Base-by-base conservation (phyloP, 30 jellyfish, hydroid and myxozoan species). In the Sanderia malayensis region DNA sequence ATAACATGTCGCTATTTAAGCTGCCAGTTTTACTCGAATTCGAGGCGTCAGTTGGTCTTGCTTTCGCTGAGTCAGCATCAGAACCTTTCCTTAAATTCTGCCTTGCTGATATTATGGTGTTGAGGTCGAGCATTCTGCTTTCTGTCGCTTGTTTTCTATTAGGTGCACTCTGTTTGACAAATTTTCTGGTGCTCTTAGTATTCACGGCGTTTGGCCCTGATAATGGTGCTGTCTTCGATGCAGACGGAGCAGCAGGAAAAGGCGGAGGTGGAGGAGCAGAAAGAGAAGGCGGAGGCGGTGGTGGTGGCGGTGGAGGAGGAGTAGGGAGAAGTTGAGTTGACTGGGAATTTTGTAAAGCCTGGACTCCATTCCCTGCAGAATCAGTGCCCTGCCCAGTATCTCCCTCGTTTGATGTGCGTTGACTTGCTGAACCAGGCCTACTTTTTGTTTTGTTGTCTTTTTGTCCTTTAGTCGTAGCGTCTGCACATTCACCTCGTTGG, bases 211-310 rank as follows among this genome's bases (percentile, higher is more conserved):
- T 37, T 6, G 52, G 52, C 13, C 13, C 13, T 37, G 6, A 4
- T 13, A 37, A 37, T 4, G 13, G 10, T 4, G 13, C 6, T 37
- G 46, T n/a, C 61, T 22, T 19, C 71, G 46, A 64, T 7, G 8
- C 21, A 31, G 41, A 15, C 6, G 41, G 34, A 2, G 73, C 30
- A 21, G 61, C 34, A n/a, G 93, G 74, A 46, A 64, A 74, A 2
- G 83, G 87, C 4, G 81, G 82, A 10, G 94, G 96, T 0, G 91
- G 92, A 7, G 73, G 62, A 2, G 86, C 84, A 24, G 81, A 76
- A 33, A 24, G 63, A 4, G 80, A 61, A 21, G 88, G 88, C 28
- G 80, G 73, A 32, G 79, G 80, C 29, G 84, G 84, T 15, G 58
- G 25, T 20, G 94, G 73, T 1, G 81, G 86, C 0, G 85, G 83